Percentiles rank a stretch among this genome's conserved stretches.
Conservation (phyloP, 2,113 vertebrate species). For the Monarcha castaneiventris region DNA sequence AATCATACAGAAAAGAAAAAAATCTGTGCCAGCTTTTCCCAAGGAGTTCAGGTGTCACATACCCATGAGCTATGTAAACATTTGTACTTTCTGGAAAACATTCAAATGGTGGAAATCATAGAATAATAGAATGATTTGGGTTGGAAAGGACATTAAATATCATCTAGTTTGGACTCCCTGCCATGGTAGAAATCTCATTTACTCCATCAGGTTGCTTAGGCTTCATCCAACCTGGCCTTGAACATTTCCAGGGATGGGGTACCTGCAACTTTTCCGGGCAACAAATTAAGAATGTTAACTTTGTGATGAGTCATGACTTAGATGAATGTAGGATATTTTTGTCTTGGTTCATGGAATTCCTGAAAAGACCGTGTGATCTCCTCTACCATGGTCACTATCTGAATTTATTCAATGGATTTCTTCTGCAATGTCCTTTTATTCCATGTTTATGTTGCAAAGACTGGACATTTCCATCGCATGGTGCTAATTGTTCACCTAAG, state of each 20-base stretch:
- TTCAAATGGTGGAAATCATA: neutral
- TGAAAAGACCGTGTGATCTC: neutral
- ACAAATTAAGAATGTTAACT: neutral
- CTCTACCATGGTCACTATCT: neutral
- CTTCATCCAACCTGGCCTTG: neutral
- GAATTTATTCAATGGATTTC: neutral
- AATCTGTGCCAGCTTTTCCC: neutral
- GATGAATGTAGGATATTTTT: neutral
- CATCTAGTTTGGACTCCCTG: neutral
- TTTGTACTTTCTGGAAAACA: neutral
- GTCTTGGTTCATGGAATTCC: neutral
- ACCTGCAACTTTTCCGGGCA: neutral
- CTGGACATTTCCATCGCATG: neutral
- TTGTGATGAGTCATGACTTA: neutral
- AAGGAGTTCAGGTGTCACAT: neutral
- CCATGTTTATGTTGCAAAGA: neutral
- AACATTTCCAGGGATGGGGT: neutral
- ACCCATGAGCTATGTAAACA: fast-evolving
- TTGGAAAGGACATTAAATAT: neutral
- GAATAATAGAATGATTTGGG: neutral
- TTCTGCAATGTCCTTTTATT: neutral
- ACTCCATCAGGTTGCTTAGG: neutral
- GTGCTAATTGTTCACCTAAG: neutral
- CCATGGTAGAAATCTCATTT: neutral
- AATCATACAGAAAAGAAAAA: neutral